Evolutionary conservation across 2,113 vertebrate genomes (phyloP).

Genomic region (Myrmophylax atrothorax): DNA sequence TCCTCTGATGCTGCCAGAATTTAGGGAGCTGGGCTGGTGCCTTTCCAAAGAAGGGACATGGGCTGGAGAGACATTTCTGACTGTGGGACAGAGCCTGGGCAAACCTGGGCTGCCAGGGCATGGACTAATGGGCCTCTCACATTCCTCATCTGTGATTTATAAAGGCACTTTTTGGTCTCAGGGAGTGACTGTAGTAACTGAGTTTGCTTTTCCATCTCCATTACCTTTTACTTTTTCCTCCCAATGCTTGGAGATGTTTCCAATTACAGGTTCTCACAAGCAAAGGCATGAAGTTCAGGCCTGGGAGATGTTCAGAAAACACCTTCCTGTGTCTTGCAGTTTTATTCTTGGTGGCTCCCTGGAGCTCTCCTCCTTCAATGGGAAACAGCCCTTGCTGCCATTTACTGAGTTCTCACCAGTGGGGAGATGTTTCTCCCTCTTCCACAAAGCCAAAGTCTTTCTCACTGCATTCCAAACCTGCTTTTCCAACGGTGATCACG

Average conservation of each 20-base stretch:
- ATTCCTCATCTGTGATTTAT: slow-evolving; percentile 35
- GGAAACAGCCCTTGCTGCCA: background rate
- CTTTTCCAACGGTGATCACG: background rate
- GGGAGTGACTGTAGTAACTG: background rate
- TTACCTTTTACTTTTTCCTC: slow-evolving; percentile 24
- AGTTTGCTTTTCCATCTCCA: slow-evolving; percentile 36
- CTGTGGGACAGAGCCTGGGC: background rate
- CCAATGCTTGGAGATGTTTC: background rate
- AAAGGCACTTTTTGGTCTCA: background rate
- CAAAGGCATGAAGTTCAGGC: background rate
- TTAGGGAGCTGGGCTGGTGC: background rate
- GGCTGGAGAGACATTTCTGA: background rate
- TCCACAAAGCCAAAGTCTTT: background rate
- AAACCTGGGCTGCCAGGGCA: background rate
- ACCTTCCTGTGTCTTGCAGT: background rate
- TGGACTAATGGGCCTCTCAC: background rate
- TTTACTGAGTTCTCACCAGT: background rate
- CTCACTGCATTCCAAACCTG: background rate
- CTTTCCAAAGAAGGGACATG: background rate
- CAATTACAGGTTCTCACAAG: slow-evolving; percentile 35
- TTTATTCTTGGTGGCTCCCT: background rate
- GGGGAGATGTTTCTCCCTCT: background rate
- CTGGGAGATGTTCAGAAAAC: slow-evolving; percentile 43
- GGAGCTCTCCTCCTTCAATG: background rate
- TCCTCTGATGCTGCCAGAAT: background rate